These are phyloP conservation scores for Arion vulgaris DNA, from an alignment of 1,140 invertebrate genomes.

Conservation along the genomic window DNA sequence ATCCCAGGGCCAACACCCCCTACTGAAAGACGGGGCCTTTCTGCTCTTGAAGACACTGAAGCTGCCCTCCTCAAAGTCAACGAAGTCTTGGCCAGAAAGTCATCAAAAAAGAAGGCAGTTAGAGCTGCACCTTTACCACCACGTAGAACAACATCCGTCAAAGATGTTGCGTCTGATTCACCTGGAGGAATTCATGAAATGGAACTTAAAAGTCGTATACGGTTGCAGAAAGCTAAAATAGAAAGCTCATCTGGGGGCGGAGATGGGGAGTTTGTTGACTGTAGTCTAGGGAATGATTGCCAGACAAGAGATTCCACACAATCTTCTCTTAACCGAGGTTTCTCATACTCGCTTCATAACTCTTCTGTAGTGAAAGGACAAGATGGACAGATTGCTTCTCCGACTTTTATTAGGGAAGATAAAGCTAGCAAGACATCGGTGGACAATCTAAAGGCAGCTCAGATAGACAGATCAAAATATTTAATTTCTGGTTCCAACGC, in stretches of 20 bases:
- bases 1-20: slow-evolving; percentile 63
- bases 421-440: slow-evolving; percentile 53
- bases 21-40: slow-evolving; percentile 55
- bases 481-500: slow-evolving; percentile 60
- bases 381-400: slow-evolving; percentile 42
- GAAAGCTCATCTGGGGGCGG: slow-evolving; percentile 56
- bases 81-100: slow-evolving; percentile 56
- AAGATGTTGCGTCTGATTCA: slow-evolving; percentile 36
- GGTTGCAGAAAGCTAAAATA: slow-evolving; percentile 67
- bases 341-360: slow-evolving; percentile 12
- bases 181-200: slow-evolving; percentile 46
- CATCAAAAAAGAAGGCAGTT: slow-evolving; percentile 57
- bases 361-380: slow-evolving; percentile 18
- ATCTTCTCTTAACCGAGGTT: not conserved
- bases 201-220: slow-evolving; percentile 66
- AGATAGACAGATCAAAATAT: slow-evolving; percentile 68
- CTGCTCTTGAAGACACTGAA: slow-evolving; percentile 63
- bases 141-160: slow-evolving; percentile 57
- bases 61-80: slow-evolving; percentile 50
- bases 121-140: slow-evolving; percentile 58
- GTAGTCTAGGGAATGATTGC: not conserved
- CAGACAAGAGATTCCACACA: not conserved
- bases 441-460: slow-evolving; percentile 63
- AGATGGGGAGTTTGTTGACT: slow-evolving; percentile 38
- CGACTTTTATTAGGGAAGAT: slow-evolving; percentile 38